Evolutionary conservation across 2,888 invertebrate species (phyloP).

Genomic region (Calliscelio sp.): DNA sequence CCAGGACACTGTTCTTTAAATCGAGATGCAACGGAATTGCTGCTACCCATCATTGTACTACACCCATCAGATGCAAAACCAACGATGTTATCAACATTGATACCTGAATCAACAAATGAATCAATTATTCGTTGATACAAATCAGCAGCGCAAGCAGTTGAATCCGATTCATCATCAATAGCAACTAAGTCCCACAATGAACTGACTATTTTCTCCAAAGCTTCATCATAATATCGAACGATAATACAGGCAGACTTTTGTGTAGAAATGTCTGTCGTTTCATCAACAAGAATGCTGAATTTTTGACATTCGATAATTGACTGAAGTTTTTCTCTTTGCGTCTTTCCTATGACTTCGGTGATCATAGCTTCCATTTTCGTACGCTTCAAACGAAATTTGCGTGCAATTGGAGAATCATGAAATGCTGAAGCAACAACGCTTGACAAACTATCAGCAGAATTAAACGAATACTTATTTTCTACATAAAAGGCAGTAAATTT

Average conservation of each 20-base stretch:
- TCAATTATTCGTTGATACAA: constrained; percentile 50
- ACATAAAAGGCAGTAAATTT: constrained; percentile 14
- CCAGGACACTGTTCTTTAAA: constrained; percentile 66
- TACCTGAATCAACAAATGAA: constrained; percentile 56
- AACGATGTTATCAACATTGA: constrained; percentile 76
- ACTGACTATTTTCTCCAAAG: constrained; percentile 53
- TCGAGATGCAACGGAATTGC: constrained; percentile 10
- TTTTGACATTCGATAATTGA: constrained; percentile 1
- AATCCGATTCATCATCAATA: constrained; percentile 35
- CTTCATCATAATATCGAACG: constrained; percentile 73
- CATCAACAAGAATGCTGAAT: constrained; percentile 72
- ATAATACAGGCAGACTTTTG: constrained; percentile 72
- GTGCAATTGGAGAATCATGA: constrained; percentile 15
- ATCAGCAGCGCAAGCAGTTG: constrained; percentile 28
- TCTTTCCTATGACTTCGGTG: neutral
- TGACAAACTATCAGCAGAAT: neutral
- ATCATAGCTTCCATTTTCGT: constrained; percentile 6
- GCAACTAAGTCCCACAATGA: constrained; percentile 73
- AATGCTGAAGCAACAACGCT: neutral
- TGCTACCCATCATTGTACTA: constrained; percentile 74
- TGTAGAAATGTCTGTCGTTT: constrained; percentile 76
- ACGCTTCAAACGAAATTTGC: neutral
- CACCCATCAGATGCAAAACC: constrained; percentile 78
- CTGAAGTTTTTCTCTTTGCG: neutral
- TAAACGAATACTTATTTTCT: constrained; percentile 13